Base-by-base conservation (phyloP, 2,113 vertebrate genomes). In the Syrrhaptes paradoxus region DNA sequence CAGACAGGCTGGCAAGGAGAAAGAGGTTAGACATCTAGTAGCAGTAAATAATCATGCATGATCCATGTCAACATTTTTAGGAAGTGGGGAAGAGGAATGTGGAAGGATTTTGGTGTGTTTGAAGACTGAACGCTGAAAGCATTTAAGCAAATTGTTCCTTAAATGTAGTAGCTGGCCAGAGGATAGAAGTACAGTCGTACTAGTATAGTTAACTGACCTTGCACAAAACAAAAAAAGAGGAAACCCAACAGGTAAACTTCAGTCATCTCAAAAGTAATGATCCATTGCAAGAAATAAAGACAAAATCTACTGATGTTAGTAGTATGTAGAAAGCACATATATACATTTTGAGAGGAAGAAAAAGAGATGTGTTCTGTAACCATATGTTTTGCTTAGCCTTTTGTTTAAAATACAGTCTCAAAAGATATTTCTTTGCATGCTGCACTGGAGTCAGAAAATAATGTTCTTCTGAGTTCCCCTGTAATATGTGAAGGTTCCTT, bases 1-100 rank as follows among this genome's bases (percentile, higher is more conserved):
- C 0, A 8, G 29, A 12, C 1, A 5, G 28, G 20, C 24, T 0
- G 2, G 24, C 0, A 1, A 8, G 46, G 36, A 52, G 21, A 3
- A 9, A 6, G 28, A 52, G 17, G 17, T 49, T 9, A n/a, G 7
- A 1, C 38, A 6, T 59, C 16, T 32, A 0, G 11, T 7, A 10
- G 32, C 22, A 29, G 11, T 17, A 11, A 11, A 15, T 57, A 66
- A 48, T 6, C 45, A 14, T 2, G 6, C 7, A 4, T 1, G 7
- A 76, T 26, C 22, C 3, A 1, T 2, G 0, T 21, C 4, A 2
- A 38, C 20, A 8, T 22, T 70, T 41, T 41, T 54, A 43, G 25
- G 32, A n/a, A 68, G 7, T 22, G 8, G 4, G 29, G 15, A 81
- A 34, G 34, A 73, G 48, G 36, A 24, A 16, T 51, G 13, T 32